phyloP scores from a whole-genome alignment of 2,113 vertebrate genomes.

The Leucopsar rothschildi region DNA sequence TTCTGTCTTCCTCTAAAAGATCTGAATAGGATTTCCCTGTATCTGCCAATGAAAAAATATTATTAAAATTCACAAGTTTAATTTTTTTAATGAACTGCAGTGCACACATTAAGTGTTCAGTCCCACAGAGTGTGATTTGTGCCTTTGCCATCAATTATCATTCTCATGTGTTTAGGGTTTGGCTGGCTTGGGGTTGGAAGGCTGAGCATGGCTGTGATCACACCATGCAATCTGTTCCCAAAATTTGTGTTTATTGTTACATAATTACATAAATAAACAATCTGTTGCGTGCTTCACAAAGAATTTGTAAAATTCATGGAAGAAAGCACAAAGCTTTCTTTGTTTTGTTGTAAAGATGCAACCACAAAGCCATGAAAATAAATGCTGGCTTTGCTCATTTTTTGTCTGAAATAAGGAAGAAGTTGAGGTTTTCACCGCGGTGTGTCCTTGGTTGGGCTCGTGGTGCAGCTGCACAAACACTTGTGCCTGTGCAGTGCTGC shows the following conservation, averaged over 20 bases:
- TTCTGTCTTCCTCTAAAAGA: background rate
- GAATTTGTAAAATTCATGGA: background rate
- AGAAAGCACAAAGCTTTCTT: background rate
- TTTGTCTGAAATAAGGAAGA: background rate
- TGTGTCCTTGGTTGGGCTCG: accelerated
- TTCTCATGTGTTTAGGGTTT: background rate
- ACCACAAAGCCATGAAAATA: background rate
- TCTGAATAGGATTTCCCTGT: background rate
- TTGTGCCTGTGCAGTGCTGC: background rate
- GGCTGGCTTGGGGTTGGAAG: background rate
- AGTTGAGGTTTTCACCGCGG: background rate
- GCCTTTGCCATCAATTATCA: background rate
- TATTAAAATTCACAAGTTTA: background rate
- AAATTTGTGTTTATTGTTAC: background rate
- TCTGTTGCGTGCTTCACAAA: background rate
- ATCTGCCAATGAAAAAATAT: background rate
- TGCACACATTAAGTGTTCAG: background rate
- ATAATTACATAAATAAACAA: background rate
- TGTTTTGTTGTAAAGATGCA: background rate
- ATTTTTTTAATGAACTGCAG: background rate
- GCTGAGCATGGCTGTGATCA: background rate
- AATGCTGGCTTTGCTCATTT: background rate
- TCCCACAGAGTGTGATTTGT: background rate
- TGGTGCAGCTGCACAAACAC: background rate
- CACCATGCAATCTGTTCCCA: background rate